Evolutionary conservation across 2,797 vertebrate species (phyloP), one percentile per base, ranked within the genome.

Genomic region (Microtus californicus): DNA sequence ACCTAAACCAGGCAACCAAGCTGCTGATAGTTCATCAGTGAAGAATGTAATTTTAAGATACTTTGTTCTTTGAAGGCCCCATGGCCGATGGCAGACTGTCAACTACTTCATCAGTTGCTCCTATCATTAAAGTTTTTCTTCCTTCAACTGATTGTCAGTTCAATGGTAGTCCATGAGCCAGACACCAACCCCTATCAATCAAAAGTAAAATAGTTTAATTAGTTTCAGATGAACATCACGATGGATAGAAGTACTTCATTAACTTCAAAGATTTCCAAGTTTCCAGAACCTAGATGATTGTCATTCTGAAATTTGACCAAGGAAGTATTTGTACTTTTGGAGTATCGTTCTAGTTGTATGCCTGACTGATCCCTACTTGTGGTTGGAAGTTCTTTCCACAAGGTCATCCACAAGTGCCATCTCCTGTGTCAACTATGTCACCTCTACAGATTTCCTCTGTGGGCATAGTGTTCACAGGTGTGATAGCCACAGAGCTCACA

Each of bases 181-280:
- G 69, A 10, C 6, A 81, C 10, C 25, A 45, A 56, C n/a, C 56
- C 91, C 65, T 31, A 63, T 56, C 80, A 93, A 79, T 6, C 82
- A 43, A 83, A 86, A 91, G 63, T 87, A 71, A 74, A 40, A 51
- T 51, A 87, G 31, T 63, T 91, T 77, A 83, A 95, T 74, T 11
- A 73, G 73, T 89, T 96, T 96, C 92, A 77, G 48, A 45, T 63
- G 40, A 94, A 40, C 15, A 25, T 79, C 74, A 89, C 51, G 74
- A 8, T 43, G 56, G 45, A 59, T 69, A 27, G 15, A 11, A 90
- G 23, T 78, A 67, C 77, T 93, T 89, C 80, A 48, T n/a, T 90
- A 90, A 37, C 37, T 67, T 67, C 7, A 45, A 69, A 6, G 23
- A 56, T 91, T 89, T 65, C 7, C 92, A 67, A 91, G 51, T 86